These are phyloP conservation scores for Stegophylla sp. DNA, from an alignment of 2,888 invertebrate genomes.

Conservation along the genomic window DNA sequence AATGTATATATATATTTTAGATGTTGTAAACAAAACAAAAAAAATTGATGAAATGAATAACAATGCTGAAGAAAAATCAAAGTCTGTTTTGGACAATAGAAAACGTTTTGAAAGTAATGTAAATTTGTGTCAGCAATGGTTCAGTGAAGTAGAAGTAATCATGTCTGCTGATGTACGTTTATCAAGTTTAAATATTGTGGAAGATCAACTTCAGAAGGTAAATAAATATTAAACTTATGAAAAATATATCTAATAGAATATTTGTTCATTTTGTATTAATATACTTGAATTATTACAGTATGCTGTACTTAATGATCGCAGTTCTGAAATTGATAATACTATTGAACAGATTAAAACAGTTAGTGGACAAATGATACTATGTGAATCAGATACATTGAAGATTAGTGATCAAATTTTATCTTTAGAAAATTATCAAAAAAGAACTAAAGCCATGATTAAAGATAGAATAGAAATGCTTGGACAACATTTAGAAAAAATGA, in stretches of 20 bases:
- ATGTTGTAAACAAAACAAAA: conserved; percentile 60
- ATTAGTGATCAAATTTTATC: conserved; percentile 81
- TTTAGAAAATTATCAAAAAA: conserved; percentile 78
- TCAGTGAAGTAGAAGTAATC: conserved; percentile 87
- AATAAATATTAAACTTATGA: neutral
- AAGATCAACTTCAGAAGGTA: conserved; percentile 84
- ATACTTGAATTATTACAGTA: conserved; percentile 67
- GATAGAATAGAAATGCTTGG: conserved; percentile 78
- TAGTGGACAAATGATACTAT: conserved; percentile 79
- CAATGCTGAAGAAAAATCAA: conserved; percentile 72
- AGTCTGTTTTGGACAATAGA: conserved; percentile 77
- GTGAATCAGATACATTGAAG: conserved; percentile 83
- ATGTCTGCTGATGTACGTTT: conserved; percentile 81
- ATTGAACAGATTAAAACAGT: conserved; percentile 75
- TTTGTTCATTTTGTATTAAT: neutral
- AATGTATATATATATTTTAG: too few species aligned
- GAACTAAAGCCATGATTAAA: conserved; percentile 76
- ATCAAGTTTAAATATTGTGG: conserved; percentile 80
- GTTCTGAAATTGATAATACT: conserved; percentile 74
- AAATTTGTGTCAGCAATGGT: conserved; percentile 84
- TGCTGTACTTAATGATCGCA: conserved; percentile 78
- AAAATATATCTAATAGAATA: neutral
- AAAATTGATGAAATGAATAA: conserved; percentile 66
- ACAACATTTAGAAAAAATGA: conserved; percentile 79
- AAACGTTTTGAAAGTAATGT: conserved; percentile 82